Conservation (phyloP, 2,797 vertebrate species). For the Alca torda region DNA sequence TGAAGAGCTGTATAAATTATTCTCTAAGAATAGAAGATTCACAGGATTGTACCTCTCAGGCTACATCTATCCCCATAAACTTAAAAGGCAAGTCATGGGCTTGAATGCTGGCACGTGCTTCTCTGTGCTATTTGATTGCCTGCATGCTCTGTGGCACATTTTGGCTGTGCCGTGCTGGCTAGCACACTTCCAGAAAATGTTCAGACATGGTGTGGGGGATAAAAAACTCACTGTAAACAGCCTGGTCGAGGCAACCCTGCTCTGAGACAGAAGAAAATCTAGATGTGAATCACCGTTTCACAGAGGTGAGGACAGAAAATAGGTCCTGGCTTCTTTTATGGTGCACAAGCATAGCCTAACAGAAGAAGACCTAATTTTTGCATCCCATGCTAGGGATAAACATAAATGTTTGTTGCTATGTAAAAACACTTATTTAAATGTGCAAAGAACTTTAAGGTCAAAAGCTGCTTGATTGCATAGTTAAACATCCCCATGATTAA, state of each 20-base stretch:
- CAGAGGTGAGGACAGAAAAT: too few relatives aligned
- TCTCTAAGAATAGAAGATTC: neutral
- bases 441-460: neutral
- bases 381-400: neutral
- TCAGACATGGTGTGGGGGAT: fast-evolving
- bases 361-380: neutral
- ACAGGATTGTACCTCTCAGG: neutral
- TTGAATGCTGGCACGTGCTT: fast-evolving
- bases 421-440: neutral
- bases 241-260: neutral
- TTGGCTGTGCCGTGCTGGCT: fast-evolving
- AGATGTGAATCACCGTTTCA: neutral
- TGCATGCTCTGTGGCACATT: fast-evolving
- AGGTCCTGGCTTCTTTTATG: neutral
- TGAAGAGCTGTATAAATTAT: neutral
- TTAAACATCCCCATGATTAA: neutral
- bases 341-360: fast-evolving
- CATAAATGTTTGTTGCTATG: neutral
- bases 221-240: neutral
- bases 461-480: neutral
- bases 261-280: neutral
- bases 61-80: neutral
- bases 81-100: neutral
- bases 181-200: neutral
- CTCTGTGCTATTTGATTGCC: neutral